Percentiles rank a stretch among this genome's conserved stretches.
phyloP scores from a whole-genome alignment of 2,797 vertebrate genomes.

The Myotis planiceps region DNA sequence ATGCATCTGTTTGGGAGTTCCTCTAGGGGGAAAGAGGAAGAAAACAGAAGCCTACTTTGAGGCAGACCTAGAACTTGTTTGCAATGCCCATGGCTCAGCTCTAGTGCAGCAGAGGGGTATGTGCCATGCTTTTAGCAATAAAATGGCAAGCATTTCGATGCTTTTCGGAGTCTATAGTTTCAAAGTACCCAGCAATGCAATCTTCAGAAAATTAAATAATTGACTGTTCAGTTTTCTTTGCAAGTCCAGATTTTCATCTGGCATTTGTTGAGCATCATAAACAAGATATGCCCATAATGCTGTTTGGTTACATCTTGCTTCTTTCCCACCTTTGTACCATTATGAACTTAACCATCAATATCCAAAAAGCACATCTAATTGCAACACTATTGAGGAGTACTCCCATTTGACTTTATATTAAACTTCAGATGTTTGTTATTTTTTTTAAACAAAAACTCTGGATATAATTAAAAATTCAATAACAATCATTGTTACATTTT shows the following conservation, averaged over 20 bases:
- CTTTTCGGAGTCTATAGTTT: background rate
- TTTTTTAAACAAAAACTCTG: background rate
- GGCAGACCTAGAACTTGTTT: background rate
- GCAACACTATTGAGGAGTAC: background rate
- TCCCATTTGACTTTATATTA: background rate
- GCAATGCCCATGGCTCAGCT: background rate
- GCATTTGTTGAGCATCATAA: background rate
- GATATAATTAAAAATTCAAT: background rate
- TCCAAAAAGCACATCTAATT: background rate
- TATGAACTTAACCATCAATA: background rate
- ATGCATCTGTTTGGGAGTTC: background rate
- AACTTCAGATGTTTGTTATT: background rate
- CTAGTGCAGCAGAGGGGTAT: background rate
- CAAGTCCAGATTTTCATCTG: background rate
- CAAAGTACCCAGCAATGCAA: background rate
- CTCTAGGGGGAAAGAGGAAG: background rate
- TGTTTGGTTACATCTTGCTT: background rate
- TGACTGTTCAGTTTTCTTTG: background rate
- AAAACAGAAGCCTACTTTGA: background rate
- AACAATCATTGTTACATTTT: background rate
- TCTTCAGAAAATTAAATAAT: slow-evolving; percentile 8
- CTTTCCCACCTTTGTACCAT: background rate
- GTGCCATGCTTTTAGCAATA: background rate
- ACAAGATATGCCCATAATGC: background rate
- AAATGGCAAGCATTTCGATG: background rate